Conservation (phyloP, 2,888 invertebrate genomes). For the Molorchus minor region DNA sequence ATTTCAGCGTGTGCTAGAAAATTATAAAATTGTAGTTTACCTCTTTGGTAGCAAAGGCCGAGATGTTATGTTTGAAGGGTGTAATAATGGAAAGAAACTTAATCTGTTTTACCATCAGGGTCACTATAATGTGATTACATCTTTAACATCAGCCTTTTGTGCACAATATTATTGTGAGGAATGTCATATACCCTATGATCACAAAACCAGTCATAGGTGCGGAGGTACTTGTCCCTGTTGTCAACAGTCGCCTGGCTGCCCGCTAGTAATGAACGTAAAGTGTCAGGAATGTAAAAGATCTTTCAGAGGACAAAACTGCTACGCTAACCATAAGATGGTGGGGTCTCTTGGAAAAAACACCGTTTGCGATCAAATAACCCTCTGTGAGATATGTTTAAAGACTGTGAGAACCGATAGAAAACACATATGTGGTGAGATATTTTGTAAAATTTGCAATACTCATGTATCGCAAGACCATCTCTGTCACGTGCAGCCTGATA, state of each 20-base stretch:
- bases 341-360: not conserved
- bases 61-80: constrained; percentile 27
- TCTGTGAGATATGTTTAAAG: constrained; percentile 8
- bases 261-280: not conserved
- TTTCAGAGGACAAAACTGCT: constrained; percentile 28
- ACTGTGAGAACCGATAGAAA: constrained; percentile 5
- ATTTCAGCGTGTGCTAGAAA: constrained; percentile 25
- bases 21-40: constrained; percentile 36
- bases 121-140: constrained; percentile 44
- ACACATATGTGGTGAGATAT: constrained; percentile 22
- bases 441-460: constrained; percentile 15
- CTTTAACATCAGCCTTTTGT: constrained; percentile 42
- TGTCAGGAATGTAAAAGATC: constrained; percentile 29
- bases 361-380: constrained; percentile 16
- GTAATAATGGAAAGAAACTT: constrained; percentile 17
- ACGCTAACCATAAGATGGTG: constrained; percentile 20
- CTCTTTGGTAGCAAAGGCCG: constrained; percentile 27
- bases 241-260: constrained; percentile 24
- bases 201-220: constrained; percentile 24
- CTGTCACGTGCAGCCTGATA: constrained; percentile 25
- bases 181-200: constrained; percentile 39
- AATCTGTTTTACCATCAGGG: constrained; percentile 41
- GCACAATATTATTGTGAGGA: constrained; percentile 43
- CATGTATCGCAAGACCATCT: constrained; percentile 4
- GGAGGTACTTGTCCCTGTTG: constrained; percentile 19